These are phyloP conservation scores for Cynaeus angustus DNA, from an alignment of 2,888 invertebrate species.

Conservation along the genomic window DNA sequence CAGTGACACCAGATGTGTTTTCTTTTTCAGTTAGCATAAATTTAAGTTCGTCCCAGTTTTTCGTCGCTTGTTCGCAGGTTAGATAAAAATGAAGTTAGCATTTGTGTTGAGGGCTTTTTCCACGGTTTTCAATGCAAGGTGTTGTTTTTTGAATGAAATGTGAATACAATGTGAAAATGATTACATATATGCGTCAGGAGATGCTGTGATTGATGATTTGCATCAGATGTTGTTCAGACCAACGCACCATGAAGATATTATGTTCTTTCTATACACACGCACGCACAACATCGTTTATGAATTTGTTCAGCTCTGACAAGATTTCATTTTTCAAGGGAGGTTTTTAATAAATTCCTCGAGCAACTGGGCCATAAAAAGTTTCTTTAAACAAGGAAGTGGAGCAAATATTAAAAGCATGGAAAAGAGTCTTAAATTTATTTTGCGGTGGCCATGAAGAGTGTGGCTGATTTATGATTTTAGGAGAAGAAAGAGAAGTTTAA, in stretches of 20 bases:
- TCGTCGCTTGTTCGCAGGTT: conserved; percentile 11
- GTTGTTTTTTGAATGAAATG: conserved; percentile 31
- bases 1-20: conserved; percentile 42
- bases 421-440: not conserved
- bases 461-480: too few species aligned
- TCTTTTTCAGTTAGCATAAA: conserved; percentile 43
- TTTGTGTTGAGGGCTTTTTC: conserved; percentile 14
- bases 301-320: conserved; percentile 41
- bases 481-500: too few species aligned
- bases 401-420: conserved; percentile 31
- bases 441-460: too few species aligned
- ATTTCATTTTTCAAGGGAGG: conserved; percentile 32
- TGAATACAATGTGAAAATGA: conserved; percentile 45
- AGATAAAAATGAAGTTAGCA: conserved; percentile 23
- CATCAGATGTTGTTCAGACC: conserved; percentile 42
- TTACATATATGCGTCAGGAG: conserved; percentile 34
- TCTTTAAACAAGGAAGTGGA: conserved; percentile 10
- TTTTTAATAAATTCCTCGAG: conserved; percentile 39
- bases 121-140: conserved; percentile 29
- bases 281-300: conserved; percentile 41
- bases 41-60: conserved; percentile 20
- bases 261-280: conserved; percentile 38
- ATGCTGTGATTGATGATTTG: conserved; percentile 46
- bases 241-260: conserved; percentile 35
- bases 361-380: conserved; percentile 30